Base-by-base conservation (phyloP, 2,797 vertebrate genomes). In the Allobates femoralis region DNA sequence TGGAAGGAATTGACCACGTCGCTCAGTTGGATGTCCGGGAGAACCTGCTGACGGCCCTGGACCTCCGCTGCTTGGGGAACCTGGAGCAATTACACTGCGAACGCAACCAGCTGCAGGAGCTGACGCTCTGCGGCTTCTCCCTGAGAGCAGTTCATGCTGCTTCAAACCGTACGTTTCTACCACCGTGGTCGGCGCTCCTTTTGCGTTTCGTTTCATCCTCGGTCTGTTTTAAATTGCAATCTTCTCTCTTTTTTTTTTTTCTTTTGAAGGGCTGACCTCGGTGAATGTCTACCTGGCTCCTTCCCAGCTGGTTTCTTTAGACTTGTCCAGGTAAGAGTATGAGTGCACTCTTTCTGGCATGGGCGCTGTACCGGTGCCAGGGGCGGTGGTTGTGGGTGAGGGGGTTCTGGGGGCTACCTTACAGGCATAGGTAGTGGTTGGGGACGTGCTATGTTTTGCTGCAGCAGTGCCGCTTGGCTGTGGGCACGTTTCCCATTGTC, bases 1-100 rank as follows among this genome's bases (percentile, higher is more conserved):
- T 94, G 75, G 96, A 97, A 89, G 93, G 94, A 26, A 94, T 97
- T 90, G 97, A 93, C 90, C 95, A 96, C 80, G 92, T 99, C 88
- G 95, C 94, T 21, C 96, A 96, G 84, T 87, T 99, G 93, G 98
- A 99, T 93, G 89, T 99, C 89, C 94, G 98, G 90, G 96, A 98
- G 94, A 99, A 99, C 92, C 91, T 92, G 34, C 92, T 99, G 88
- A 92, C 93, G 79, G 93, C 95, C 21, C 92, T 99, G 86, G 97
- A 99, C 91, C 94, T 98, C 90, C 96, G 96, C 93, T 94, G 94
- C 15, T 81, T 97, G 87, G 95, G 96, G 91, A 96, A 92, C 92
- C 93, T 99, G 94, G 97, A 99, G 91, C 96, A 95, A 85, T 93
- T 99, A 90, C 94, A 96, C 91, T 99, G 98, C 64, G 97, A 99